Evolutionary conservation across 2,113 vertebrate species (phyloP).

Genomic region (Chascanopsetta lugubris): DNA sequence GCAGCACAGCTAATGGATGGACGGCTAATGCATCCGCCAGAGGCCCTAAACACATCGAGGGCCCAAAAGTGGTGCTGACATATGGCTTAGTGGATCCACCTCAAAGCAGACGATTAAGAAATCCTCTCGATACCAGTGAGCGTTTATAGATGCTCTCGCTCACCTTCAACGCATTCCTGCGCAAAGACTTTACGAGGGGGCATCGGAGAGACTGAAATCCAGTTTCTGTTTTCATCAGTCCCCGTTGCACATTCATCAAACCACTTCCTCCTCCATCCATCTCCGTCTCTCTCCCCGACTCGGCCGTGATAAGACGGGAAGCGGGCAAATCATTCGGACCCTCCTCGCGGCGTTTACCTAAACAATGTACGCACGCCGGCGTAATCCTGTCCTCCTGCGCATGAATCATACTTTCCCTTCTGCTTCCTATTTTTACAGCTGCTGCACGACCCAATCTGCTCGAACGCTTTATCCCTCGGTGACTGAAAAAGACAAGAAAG

Average conservation of each 20-base stretch:
- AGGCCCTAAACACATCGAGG: conserved; percentile 4
- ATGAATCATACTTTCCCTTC: conserved; percentile 80
- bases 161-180: conserved; percentile 5
- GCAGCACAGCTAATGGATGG: neutral
- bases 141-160: neutral
- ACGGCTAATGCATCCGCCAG: conserved; percentile 2
- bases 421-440: conserved; percentile 83
- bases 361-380: conserved; percentile 43
- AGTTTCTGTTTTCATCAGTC: neutral
- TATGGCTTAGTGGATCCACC: neutral
- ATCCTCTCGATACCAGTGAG: neutral
- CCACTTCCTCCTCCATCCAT: conserved; percentile 8
- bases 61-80: conserved; percentile 10
- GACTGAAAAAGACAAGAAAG: conserved; percentile 70
- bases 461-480: conserved; percentile 72
- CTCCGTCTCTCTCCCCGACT: conserved; percentile 5
- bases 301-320: conserved; percentile 30
- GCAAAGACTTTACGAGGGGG: neutral
- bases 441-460: conserved; percentile 75
- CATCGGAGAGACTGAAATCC: neutral
- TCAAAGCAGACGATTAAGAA: conserved; percentile 11
- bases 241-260: conserved; percentile 13
- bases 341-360: conserved; percentile 45
- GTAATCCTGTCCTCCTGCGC: conserved; percentile 64
- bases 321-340: conserved; percentile 41